A percentile compares a stretch with the other conserved stretches of the same genome.
Evolutionary conservation across 2,797 vertebrate genomes (phyloP).

Genomic region (Eutrigla gurnardus): DNA sequence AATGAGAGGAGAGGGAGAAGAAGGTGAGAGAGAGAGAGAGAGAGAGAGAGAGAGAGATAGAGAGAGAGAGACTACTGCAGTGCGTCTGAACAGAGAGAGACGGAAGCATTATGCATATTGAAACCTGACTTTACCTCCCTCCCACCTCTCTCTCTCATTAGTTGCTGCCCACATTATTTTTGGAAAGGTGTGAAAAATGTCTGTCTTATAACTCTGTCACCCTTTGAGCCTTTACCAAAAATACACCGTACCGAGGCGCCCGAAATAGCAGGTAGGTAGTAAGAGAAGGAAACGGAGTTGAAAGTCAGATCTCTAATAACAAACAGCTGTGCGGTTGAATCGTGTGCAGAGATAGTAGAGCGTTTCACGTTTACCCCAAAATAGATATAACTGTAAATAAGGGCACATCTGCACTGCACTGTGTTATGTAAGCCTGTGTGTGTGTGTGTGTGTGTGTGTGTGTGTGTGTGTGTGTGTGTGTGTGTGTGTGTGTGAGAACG

Average conservation of each 20-base stretch:
- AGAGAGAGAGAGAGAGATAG: constrained; percentile 19
- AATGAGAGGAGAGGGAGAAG: constrained; percentile 26
- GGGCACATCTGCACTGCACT: constrained; percentile 55
- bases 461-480: constrained; percentile 21
- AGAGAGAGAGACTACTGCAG: constrained; percentile 61
- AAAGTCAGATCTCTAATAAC: constrained; percentile 26
- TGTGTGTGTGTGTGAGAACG: constrained; percentile 13
- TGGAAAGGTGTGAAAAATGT: constrained; percentile 45
- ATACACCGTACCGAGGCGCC: constrained; percentile 21
- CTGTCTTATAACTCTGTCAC: constrained; percentile 33
- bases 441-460: constrained; percentile 28
- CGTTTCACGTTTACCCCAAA: constrained; percentile 30
- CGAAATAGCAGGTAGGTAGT: constrained; percentile 32
- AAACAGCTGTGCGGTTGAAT: constrained; percentile 31
- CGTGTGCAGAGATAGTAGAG: constrained; percentile 18
- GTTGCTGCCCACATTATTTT: constrained; percentile 37
- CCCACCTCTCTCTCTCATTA: constrained; percentile 12
- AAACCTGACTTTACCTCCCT: constrained; percentile 27
- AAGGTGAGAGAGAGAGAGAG: constrained; percentile 34
- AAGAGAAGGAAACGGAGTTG: constrained; percentile 9
- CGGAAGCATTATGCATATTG: constrained; percentile 48
- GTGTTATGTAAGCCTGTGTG: constrained; percentile 48
- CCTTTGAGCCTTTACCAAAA: constrained; percentile 44
- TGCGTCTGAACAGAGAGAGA: constrained; percentile 53
- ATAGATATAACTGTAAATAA: constrained; percentile 57